Percentiles rank a stretch among this genome's conserved stretches.
These are phyloP conservation scores for Drosophila vallismaia DNA, from an alignment of 2,888 invertebrate genomes.

Conservation along the genomic window DNA sequence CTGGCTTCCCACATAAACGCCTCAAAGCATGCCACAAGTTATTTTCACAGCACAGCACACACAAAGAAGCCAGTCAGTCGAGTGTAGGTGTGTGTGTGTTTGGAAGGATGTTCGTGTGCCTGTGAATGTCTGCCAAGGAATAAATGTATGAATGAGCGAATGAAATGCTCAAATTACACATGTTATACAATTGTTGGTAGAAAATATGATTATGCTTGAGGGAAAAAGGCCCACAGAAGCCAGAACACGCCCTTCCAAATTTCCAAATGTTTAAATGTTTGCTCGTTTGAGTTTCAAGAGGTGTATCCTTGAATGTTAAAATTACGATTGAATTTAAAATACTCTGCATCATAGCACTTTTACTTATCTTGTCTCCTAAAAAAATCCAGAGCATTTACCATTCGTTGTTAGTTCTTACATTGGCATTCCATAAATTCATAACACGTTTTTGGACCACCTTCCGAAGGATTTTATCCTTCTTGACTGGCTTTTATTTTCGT, in stretches of 20 bases:
- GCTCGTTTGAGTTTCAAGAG: slow-evolving; percentile 17
- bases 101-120: slow-evolving; percentile 27
- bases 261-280: slow-evolving; percentile 24
- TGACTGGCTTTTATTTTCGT: slow-evolving; percentile 45
- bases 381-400: background rate
- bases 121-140: slow-evolving; percentile 42
- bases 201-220: slow-evolving; percentile 66
- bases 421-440: slow-evolving; percentile 53
- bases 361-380: background rate
- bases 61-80: slow-evolving; percentile 37
- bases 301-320: slow-evolving; percentile 1
- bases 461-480: slow-evolving; percentile 54
- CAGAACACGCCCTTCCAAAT: slow-evolving; percentile 20
- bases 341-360: background rate
- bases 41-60: slow-evolving; percentile 55
- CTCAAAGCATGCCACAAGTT: slow-evolving; percentile 78
- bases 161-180: slow-evolving; percentile 74
- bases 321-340: background rate
- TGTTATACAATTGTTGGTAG: slow-evolving; percentile 72
- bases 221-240: slow-evolving; percentile 28
- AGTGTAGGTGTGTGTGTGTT: slow-evolving; percentile 31
- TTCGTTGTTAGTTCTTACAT: background rate
- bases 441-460: slow-evolving; percentile 57
- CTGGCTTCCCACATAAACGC: slow-evolving; percentile 53
- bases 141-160: slow-evolving; percentile 54